phyloP scores from a whole-genome alignment of 2,888 invertebrate species.

The Eupithecia subumbrata region DNA sequence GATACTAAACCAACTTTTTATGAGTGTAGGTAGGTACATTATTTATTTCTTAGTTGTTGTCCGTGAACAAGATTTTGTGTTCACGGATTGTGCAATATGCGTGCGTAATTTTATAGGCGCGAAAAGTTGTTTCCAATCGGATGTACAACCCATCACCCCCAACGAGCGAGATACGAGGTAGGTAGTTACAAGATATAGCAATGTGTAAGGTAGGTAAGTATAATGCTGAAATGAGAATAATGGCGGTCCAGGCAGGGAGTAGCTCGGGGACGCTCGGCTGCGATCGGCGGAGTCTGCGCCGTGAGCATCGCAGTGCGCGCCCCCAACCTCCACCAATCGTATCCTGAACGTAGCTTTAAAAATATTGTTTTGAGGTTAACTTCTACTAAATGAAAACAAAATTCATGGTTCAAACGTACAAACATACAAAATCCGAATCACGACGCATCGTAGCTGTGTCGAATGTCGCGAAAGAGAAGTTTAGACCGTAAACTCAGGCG shows the following conservation, averaged over 20 bases:
- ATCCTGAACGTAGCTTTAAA: constrained; percentile 78
- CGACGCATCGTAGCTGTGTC: constrained; percentile 64
- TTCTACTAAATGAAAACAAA: constrained; percentile 63
- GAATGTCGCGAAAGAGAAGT: constrained; percentile 81
- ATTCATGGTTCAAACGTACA: constrained; percentile 61
- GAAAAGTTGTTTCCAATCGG: neutral
- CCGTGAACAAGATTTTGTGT: neutral
- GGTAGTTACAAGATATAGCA: constrained; percentile 4
- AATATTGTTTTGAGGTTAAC: constrained; percentile 82
- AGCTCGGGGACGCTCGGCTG: constrained; percentile 60
- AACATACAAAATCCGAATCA: constrained; percentile 56
- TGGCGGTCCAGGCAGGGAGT: constrained; percentile 49
- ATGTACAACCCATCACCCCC: neutral
- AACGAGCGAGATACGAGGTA: constrained; percentile 1
- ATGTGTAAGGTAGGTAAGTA: constrained; percentile 22
- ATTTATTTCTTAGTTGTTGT: neutral
- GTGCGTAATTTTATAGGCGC: neutral
- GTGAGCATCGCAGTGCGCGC: constrained; percentile 57
- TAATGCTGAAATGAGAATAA: constrained; percentile 48
- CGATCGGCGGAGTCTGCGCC: constrained; percentile 68
- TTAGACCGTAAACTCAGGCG: constrained; percentile 78
- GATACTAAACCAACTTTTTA: neutral
- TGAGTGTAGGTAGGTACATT: neutral
- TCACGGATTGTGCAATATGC: neutral
- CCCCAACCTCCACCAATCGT: constrained; percentile 69